Evolutionary conservation across 2,113 vertebrate species (phyloP), one percentile per base, ranked within the genome.

Genomic region (Scortum barcoo): DNA sequence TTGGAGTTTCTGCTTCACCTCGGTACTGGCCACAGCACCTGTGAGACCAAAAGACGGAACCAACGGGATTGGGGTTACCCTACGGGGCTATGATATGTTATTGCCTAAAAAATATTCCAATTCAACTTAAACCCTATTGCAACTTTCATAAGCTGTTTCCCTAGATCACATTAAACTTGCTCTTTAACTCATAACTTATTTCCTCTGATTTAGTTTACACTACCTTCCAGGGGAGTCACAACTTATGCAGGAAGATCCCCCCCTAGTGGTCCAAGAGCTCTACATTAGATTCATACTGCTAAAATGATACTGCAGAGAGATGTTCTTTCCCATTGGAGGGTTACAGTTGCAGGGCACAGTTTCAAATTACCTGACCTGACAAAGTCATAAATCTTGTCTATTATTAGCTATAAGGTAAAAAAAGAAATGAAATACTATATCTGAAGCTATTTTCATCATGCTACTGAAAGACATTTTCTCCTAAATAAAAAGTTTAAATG

Each of bases 1-100:
- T 87, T 99, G 98, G 94, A 99, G 97, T 93, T 98, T 99, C 95
- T 99, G 98, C 90, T 99, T 99, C 72, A 99, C 98, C 86, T 99
- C 97, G 50, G 97, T 99, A 92, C 98, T 99, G 85, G 98, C 98
- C 84, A 97, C 96, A 54, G 97, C 98, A 93, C 98, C 98, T 99
- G 95, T 93, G 93, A 97, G 89, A 90, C 86, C 93, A 95, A 91
- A 65, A 89, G 85, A 56, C 72, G 62, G 68, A 94, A 89, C 1
- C 76, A 90, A 67, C 81, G 60, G 80, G 84, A 91, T 89, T 86
- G 88, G 74, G 80, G 88, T 94, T 83, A 94, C 86, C 90, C 89
- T 94, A 84, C 3, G 26, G 26, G 78, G 88, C 33, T 72, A 53
- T 48, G 13, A 73, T 11, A 57, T 46, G 50, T 46, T 24, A 46